A percentile compares a stretch with the other conserved stretches of the same genome.
These are phyloP conservation scores for Scelioninae gen. 1 DNA, from an alignment of 2,888 invertebrate species.

Conservation along the genomic window DNA sequence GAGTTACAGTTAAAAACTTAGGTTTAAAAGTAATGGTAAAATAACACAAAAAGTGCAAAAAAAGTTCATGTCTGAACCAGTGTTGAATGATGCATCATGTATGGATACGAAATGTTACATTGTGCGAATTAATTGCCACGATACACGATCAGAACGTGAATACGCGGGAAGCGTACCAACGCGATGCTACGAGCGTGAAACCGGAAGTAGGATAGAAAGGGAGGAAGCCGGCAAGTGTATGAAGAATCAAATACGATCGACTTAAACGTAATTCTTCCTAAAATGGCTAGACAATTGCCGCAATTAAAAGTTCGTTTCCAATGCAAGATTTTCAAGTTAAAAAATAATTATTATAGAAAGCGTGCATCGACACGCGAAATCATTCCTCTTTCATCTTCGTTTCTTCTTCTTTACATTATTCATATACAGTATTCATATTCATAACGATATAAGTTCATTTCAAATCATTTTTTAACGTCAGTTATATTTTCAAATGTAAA, in stretches of 20 bases:
- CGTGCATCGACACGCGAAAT: slow-evolving; percentile 20
- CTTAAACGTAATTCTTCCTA: too few species aligned
- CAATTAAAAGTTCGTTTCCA: slow-evolving; percentile 7
- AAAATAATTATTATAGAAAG: slow-evolving; percentile 43
- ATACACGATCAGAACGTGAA: slow-evolving; percentile 36
- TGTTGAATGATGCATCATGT: slow-evolving; percentile 12
- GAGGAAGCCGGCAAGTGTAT: slow-evolving; percentile 39
- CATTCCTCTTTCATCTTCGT: slow-evolving; percentile 2
- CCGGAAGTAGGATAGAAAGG: slow-evolving; percentile 56
- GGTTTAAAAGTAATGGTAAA: too few species aligned
- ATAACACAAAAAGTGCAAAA: not conserved
- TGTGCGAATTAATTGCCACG: slow-evolving; percentile 42
- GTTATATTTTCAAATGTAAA: too few species aligned
- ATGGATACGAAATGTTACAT: slow-evolving; percentile 33
- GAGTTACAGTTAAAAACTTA: too few species aligned
- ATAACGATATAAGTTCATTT: not conserved
- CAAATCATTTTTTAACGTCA: too few species aligned
- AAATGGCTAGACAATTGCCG: slow-evolving; percentile 24
- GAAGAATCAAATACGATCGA: slow-evolving; percentile 44
- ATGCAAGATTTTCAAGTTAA: slow-evolving; percentile 15
- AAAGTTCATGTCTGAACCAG: not conserved
- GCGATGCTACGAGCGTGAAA: slow-evolving; percentile 38
- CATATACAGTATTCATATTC: slow-evolving; percentile 5
- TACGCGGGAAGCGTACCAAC: slow-evolving; percentile 30
- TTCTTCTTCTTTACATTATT: not conserved